Evolutionary conservation across 1,140 invertebrate genomes (phyloP).

Genomic region (Planococcus citri): DNA sequence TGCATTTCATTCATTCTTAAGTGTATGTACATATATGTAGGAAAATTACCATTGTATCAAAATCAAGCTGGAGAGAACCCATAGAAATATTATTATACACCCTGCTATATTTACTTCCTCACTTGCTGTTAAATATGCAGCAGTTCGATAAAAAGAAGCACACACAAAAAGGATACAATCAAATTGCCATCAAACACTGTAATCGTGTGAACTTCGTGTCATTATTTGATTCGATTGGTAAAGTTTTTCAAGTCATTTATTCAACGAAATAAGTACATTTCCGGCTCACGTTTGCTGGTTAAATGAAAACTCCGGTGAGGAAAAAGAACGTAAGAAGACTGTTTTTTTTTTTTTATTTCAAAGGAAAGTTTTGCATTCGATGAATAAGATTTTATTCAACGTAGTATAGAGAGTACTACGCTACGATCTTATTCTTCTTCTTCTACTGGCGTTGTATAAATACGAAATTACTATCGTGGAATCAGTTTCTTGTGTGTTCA

Average conservation of each 20-base stretch:
- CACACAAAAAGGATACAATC: background rate
- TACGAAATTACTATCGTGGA: background rate
- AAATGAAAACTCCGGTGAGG: background rate
- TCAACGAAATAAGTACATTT: background rate
- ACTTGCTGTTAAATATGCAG: background rate
- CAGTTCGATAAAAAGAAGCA: background rate
- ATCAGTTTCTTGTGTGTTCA: background rate
- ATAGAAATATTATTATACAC: no score
- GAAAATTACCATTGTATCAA: no score
- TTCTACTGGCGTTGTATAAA: background rate
- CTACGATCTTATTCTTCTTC: background rate
- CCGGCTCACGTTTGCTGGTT: background rate
- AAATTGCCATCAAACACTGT: background rate
- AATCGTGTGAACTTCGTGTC: background rate
- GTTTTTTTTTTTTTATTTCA: no score
- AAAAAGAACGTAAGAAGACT: background rate
- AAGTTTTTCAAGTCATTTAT: background rate
- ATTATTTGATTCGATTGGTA: background rate
- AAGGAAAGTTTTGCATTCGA: background rate
- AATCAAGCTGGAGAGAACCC: no score
- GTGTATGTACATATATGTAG: no score
- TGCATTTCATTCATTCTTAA: no score
- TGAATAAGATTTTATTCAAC: background rate
- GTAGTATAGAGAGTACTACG: no score
- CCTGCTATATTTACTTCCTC: no score